Evolutionary conservation across 2,888 invertebrate species (phyloP).

Genomic region (Zhengitettix transpicula): DNA sequence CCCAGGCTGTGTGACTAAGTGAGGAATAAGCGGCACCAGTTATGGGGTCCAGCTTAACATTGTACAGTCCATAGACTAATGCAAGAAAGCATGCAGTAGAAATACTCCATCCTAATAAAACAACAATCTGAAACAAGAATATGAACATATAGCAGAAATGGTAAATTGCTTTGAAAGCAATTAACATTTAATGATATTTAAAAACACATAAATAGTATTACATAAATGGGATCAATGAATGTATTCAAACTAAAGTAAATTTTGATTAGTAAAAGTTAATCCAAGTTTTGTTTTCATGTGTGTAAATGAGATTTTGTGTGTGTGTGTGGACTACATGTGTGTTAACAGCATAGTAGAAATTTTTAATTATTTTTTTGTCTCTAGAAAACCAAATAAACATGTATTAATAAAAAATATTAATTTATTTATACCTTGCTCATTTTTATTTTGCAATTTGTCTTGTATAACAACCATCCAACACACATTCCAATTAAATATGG

Average conservation of each 20-base stretch:
- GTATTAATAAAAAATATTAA: no score
- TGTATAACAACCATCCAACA: conserved; percentile 67
- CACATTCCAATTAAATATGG: conserved; percentile 75
- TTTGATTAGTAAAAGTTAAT: no score
- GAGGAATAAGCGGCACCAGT: conserved; percentile 24
- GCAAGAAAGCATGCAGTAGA: conserved; percentile 19
- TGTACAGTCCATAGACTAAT: conserved; percentile 24
- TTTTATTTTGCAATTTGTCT: conserved; percentile 59
- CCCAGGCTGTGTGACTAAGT: conserved; percentile 29
- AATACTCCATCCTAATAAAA: conserved; percentile 20
- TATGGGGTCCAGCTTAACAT: conserved; percentile 18
- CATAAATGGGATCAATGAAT: no score
- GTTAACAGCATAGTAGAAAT: no score
- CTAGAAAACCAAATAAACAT: background rate
- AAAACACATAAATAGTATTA: no score
- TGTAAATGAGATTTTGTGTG: no score
- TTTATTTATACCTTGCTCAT: conserved; percentile 42
- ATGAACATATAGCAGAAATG: background rate
- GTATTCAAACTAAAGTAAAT: no score
- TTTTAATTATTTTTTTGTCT: no score
- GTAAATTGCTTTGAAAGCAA: background rate
- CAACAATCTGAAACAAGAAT: conserved; percentile 15
- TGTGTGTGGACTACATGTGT: no score
- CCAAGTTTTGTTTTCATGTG: no score
- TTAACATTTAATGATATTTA: no score